These are phyloP conservation scores for Oreochromis niloticus DNA, from an alignment of 2,113 vertebrate species.

Conservation along the genomic window DNA sequence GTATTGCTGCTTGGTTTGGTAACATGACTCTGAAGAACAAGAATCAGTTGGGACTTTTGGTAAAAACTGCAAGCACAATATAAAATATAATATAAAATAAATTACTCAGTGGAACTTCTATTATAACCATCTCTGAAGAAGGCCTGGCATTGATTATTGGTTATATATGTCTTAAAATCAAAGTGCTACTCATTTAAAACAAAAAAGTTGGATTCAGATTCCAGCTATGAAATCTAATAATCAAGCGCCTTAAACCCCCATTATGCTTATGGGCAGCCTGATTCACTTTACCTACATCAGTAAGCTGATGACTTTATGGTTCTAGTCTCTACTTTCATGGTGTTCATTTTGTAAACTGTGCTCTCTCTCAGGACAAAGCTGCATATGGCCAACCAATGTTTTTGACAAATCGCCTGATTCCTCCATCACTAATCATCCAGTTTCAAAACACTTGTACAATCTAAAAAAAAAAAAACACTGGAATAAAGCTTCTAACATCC, in stretches of 20 bases:
- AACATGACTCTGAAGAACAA: background rate
- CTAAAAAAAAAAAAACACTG: background rate
- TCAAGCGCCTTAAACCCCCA: no score
- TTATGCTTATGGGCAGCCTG: no score
- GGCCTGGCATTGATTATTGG: background rate
- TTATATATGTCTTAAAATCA: background rate
- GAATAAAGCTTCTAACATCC: background rate
- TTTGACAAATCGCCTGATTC: no score
- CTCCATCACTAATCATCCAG: no score
- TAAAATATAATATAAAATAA: background rate
- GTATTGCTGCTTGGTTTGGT: background rate
- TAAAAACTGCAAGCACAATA: background rate
- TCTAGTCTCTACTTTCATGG: no score
- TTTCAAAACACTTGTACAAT: background rate
- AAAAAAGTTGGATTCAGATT: background rate
- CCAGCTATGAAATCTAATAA: accelerated
- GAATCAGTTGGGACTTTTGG: background rate
- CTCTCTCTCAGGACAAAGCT: no score
- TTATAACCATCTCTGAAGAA: background rate
- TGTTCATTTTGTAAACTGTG: no score
- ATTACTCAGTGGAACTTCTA: background rate
- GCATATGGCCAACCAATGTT: no score
- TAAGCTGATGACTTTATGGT: no score
- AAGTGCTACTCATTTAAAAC: background rate
- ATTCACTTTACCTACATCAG: no score